Evolutionary conservation across 2,797 vertebrate genomes (phyloP), one percentile per base, ranked within the genome.

Genomic region (Urosaurus nigricauda): DNA sequence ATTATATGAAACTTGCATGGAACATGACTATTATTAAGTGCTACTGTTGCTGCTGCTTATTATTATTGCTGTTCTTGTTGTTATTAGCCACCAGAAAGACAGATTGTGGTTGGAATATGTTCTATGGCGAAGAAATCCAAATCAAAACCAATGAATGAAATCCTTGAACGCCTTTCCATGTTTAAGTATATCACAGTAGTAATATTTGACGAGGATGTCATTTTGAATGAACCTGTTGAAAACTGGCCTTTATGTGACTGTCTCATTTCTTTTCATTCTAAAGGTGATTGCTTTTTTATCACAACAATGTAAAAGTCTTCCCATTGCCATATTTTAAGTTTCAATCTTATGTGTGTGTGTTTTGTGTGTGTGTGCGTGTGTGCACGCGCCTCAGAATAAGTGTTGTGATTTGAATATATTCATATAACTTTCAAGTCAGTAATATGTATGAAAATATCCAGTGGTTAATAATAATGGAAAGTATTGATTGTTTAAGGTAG

Each of bases 131-230:
- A 98, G 94, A 98, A 98, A 94, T 98, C 98, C 29, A 98, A 98
- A 93, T 98, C 98, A 68, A 98, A 98, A 95, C 98, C 98, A 82
- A 98, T 98, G 98, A 98, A 98, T 89, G 98, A 98, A 97, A 98
- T 98, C 93, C 96, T 98, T 93, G 98, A 98, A 93, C 97, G 98
- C 35, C 97, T 98, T 91, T 98, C 97, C 88, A 96, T 98, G 93
- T 98, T 98, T 95, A 98, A 98, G 87, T 98, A 98, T 93, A 98
- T 98, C 93, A 98, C 97, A 37, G 98, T 98, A 86, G 97, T 98
- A 56, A 97, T 98, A 84, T 97, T 98, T 95, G 98, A 98, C 95
- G 98, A 98, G 83, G 98, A 98, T 86, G 96, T 98, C 70, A 97
- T 98, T 95, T 96, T 98, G 93, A 98, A 98, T 9, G 97, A 98